phyloP scores from a whole-genome alignment of 2,888 invertebrate species.

The Spodoptera littoralis region DNA sequence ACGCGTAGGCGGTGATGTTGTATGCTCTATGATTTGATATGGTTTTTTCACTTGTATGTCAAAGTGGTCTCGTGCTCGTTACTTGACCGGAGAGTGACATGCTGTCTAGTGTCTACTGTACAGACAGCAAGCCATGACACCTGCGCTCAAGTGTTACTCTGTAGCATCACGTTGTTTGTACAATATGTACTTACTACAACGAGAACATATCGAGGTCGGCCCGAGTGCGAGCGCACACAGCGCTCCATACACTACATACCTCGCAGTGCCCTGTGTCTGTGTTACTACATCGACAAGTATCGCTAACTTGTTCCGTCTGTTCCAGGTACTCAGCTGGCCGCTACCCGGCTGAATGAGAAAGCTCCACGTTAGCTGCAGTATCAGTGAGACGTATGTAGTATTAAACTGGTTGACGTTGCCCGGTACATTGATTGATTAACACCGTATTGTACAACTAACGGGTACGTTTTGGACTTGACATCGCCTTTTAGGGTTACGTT shows the following conservation, averaged over 20 bases:
- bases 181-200: conserved; percentile 1
- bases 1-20: too few species aligned
- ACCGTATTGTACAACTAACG: conserved; percentile 50
- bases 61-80: too few species aligned
- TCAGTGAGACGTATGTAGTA: conserved; percentile 10
- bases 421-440: conserved; percentile 47
- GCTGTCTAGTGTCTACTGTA: too few species aligned
- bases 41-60: too few species aligned
- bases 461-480: conserved; percentile 31
- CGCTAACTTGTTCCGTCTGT: conserved; percentile 47
- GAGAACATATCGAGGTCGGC: conserved; percentile 23
- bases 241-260: neutral
- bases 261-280: conserved; percentile 4
- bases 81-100: too few species aligned
- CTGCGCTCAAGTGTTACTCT: too few species aligned
- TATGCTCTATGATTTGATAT: too few species aligned
- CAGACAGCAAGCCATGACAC: too few species aligned
- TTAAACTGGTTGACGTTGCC: conserved; percentile 21
- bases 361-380: neutral
- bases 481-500: conserved; percentile 39
- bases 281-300: conserved; percentile 34
- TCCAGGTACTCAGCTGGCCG: conserved; percentile 60
- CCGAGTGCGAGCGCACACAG: conserved; percentile 8
- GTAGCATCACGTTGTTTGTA: too few species aligned
- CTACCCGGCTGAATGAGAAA: conserved; percentile 28